phyloP scores from a whole-genome alignment of 2,888 invertebrate genomes.

The Sussaba pulchella region DNA sequence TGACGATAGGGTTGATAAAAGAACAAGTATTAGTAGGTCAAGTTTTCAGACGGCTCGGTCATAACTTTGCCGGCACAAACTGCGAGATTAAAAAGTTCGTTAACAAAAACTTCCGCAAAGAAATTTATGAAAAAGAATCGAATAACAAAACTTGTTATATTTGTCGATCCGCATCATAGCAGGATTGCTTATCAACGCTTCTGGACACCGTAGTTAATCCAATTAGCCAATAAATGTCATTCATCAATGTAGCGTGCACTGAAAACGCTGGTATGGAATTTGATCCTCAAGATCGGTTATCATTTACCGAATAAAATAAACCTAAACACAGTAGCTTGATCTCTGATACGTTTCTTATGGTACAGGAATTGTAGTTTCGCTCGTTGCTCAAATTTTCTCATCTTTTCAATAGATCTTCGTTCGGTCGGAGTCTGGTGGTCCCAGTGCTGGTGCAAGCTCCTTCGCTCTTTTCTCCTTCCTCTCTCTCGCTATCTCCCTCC shows the following conservation, averaged over 20 bases:
- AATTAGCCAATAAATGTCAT: too few relatives aligned
- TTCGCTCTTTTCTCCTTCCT: constrained; percentile 12
- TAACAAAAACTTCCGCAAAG: too few relatives aligned
- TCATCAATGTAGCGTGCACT: too few relatives aligned
- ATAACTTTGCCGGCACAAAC: too few relatives aligned
- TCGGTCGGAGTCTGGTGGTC: constrained; percentile 37
- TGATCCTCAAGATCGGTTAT: too few relatives aligned
- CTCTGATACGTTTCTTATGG: constrained; percentile 4
- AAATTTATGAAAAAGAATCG: too few relatives aligned
- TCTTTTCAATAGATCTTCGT: constrained; percentile 42
- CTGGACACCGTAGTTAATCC: too few relatives aligned
- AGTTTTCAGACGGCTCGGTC: neutral
- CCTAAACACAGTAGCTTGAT: constrained; percentile 1
- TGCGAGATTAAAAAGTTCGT: too few relatives aligned
- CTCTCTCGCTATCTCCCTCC: constrained; percentile 15
- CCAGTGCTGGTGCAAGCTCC: constrained; percentile 1
- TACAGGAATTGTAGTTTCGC: constrained; percentile 33
- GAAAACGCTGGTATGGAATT: too few relatives aligned
- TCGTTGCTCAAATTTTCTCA: constrained; percentile 43
- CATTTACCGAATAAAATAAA: neutral
- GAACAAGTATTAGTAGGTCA: neutral
- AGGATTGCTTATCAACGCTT: too few relatives aligned
- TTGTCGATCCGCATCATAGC: too few relatives aligned
- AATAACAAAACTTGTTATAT: too few relatives aligned
- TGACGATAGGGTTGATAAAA: neutral